Conservation (phyloP, 2,113 vertebrate species). For the Mormyrus iriodes region DNA sequence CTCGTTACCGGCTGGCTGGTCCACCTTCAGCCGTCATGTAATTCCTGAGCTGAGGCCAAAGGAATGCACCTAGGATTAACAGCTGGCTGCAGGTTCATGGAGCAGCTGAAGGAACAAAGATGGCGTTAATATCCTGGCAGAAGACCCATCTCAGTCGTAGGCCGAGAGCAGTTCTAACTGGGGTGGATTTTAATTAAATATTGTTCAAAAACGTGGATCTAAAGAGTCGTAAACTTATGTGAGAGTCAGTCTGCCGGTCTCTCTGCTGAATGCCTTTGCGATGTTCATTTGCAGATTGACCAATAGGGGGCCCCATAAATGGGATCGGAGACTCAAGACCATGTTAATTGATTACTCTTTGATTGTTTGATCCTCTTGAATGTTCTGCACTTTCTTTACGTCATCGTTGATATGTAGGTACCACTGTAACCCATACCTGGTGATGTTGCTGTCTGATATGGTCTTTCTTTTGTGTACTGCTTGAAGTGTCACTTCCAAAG, state of each 20-base stretch:
- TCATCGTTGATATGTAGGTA: background rate
- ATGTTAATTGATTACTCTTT: background rate
- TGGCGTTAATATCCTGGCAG: too few relatives aligned
- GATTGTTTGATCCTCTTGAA: background rate
- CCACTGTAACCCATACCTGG: background rate
- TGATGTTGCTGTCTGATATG: background rate
- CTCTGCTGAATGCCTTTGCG: background rate
- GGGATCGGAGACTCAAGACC: background rate
- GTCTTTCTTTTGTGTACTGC: background rate
- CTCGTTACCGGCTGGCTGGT: background rate
- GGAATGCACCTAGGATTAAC: background rate
- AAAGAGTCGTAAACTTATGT: background rate
- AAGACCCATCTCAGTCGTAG: background rate
- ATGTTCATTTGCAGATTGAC: background rate
- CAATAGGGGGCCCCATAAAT: background rate
- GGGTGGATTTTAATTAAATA: constrained; percentile 13
- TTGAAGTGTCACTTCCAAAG: background rate
- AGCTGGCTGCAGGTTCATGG: background rate
- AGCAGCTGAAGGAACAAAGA: background rate
- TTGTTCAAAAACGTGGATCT: constrained; percentile 14
- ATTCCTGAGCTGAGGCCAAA: background rate
- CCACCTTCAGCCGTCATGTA: background rate
- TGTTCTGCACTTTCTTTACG: background rate
- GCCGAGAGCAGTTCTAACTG: background rate
- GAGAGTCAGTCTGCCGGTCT: background rate